Conservation (phyloP, 2,113 vertebrate species). For the Pelecanoides urinatrix region DNA sequence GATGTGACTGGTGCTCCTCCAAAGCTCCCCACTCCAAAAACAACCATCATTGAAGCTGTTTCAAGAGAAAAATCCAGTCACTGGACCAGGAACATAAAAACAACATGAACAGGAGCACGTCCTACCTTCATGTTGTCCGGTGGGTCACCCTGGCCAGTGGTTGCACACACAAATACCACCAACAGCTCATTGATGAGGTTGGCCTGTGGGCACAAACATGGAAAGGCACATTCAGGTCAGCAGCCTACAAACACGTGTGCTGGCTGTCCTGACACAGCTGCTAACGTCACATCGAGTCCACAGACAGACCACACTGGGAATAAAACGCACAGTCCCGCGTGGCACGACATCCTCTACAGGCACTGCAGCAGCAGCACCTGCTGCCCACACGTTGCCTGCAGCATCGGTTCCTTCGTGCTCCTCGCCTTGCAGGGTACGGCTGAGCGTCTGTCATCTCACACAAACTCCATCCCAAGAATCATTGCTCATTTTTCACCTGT, state of each 20-base stretch:
- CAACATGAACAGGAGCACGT: rapidly evolving
- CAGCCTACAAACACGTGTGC: neutral
- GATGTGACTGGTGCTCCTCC: neutral
- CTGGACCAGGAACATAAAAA: neutral
- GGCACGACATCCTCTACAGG: neutral
- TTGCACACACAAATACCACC: conserved; percentile 93
- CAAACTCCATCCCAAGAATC: neutral
- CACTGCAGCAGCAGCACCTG: neutral
- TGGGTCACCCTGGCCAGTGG: conserved; percentile 92
- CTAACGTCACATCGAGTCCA: neutral
- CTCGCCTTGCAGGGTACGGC: rapidly evolving
- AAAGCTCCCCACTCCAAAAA: neutral
- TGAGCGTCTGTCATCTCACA: neutral
- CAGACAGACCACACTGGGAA: rapidly evolving
- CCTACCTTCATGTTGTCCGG: conserved; percentile 98
- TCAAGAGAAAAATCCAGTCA: neutral
- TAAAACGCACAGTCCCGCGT: rapidly evolving
- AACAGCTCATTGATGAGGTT: conserved; percentile 85
- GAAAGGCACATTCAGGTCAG: neutral
- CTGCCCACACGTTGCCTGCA: neutral
- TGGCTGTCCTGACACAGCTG: rapidly evolving
- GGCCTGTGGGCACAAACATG: conserved; percentile 70
- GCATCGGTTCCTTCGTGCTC: neutral
- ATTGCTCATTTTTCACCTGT: neutral
- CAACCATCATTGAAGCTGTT: neutral